Percentiles rank a stretch among this genome's conserved stretches.
These are phyloP conservation scores for Xerus inauris DNA, from an alignment of 2,113 vertebrate genomes.

Conservation along the genomic window DNA sequence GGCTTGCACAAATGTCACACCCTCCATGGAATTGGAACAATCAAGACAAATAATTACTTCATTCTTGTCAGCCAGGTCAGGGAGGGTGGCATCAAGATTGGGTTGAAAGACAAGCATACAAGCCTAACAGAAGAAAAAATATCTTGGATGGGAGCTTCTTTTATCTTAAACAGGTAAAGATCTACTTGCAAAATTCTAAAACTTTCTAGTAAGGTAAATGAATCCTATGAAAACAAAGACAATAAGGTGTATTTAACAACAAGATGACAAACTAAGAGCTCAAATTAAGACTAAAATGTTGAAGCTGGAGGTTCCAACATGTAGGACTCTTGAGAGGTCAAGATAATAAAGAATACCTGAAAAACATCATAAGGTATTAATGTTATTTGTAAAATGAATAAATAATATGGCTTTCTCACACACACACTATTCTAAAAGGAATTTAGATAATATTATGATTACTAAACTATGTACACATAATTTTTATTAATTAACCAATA, in stretches of 20 bases:
- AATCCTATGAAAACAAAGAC: neutral
- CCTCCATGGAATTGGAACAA: constrained; percentile 91
- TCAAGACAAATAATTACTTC: constrained; percentile 90
- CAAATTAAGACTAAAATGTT: neutral
- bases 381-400: neutral
- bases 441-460: neutral
- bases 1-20: constrained; percentile 83
- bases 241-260: neutral
- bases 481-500: neutral
- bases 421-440: neutral
- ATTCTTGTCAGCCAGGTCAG: neutral
- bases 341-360: neutral
- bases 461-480: neutral
- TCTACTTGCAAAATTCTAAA: constrained; percentile 24
- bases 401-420: neutral
- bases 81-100: constrained; percentile 80
- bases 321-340: neutral
- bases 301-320: neutral
- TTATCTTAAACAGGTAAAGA: neutral
- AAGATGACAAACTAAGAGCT: neutral
- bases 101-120: constrained; percentile 95
- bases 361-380: neutral
- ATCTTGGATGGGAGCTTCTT: neutral
- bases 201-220: constrained; percentile 5
- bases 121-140: constrained; percentile 83